Evolutionary conservation across 2,113 vertebrate genomes (phyloP).

Genomic region (Ibidorhyncha struthersii): DNA sequence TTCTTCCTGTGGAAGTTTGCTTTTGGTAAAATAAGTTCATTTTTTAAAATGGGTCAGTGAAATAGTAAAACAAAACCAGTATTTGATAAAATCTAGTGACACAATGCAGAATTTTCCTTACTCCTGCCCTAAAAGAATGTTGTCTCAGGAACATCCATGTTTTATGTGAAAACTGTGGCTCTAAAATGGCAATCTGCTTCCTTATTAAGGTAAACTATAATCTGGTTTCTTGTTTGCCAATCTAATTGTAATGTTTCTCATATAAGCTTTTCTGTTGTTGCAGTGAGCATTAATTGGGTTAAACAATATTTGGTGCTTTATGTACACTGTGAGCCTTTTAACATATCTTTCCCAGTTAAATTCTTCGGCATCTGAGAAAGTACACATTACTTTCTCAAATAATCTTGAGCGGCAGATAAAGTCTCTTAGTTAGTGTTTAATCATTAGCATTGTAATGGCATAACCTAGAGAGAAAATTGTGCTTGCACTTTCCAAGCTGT

Average conservation of each 20-base stretch:
- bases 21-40: not conserved
- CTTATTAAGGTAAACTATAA: not conserved
- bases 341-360: not conserved
- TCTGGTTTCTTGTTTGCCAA: not conserved
- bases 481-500: not conserved
- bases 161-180: not conserved
- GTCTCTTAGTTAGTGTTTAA: not conserved
- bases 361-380: not conserved
- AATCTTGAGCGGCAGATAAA: not conserved
- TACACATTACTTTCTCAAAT: not conserved
- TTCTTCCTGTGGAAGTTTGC: not conserved
- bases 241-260: not conserved
- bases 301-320: not conserved
- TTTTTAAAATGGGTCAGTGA: not conserved
- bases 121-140: not conserved
- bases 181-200: not conserved
- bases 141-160: not conserved
- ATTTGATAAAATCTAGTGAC: not conserved
- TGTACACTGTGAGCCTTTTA: not conserved
- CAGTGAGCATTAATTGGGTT: not conserved
- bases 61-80: not conserved
- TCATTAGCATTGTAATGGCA: not conserved
- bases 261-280: not conserved
- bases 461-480: not conserved
- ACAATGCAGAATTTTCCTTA: not conserved